These are phyloP conservation scores for Rhimphoctona megacephalus DNA, from an alignment of 2,888 invertebrate species.

Conservation along the genomic window DNA sequence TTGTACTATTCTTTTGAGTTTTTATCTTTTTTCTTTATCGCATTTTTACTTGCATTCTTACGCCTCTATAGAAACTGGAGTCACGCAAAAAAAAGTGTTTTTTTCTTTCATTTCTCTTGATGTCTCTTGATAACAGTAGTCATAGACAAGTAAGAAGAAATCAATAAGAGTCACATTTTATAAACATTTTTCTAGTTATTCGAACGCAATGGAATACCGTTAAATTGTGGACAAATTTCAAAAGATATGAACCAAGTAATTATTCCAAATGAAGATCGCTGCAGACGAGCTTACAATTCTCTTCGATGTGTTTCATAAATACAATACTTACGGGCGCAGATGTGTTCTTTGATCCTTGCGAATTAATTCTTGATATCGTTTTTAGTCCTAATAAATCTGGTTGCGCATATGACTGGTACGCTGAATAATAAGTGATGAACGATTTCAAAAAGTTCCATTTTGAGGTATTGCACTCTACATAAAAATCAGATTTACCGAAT, in stretches of 20 bases:
- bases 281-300: neutral
- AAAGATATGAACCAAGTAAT: too few relatives aligned
- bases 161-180: neutral
- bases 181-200: neutral
- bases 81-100: neutral
- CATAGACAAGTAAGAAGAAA: neutral
- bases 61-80: slow-evolving; percentile 12
- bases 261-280: too few relatives aligned
- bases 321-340: too few relatives aligned
- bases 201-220: neutral
- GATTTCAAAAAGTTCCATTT: neutral
- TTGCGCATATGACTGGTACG: neutral
- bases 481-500: slow-evolving; percentile 47
- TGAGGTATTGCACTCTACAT: neutral
- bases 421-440: neutral
- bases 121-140: neutral
- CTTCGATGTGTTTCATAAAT: neutral
- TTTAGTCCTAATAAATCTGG: neutral
- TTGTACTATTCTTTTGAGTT: slow-evolving; percentile 31
- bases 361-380: neutral
- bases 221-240: too few relatives aligned
- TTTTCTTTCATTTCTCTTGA: neutral
- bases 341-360: neutral
- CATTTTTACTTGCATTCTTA: slow-evolving; percentile 11
- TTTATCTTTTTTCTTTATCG: slow-evolving; percentile 7